A percentile compares a stretch with the other conserved stretches of the same genome.
Evolutionary conservation across 1,140 invertebrate species (phyloP).

Genomic region (Camponotus pennsylvanicus): DNA sequence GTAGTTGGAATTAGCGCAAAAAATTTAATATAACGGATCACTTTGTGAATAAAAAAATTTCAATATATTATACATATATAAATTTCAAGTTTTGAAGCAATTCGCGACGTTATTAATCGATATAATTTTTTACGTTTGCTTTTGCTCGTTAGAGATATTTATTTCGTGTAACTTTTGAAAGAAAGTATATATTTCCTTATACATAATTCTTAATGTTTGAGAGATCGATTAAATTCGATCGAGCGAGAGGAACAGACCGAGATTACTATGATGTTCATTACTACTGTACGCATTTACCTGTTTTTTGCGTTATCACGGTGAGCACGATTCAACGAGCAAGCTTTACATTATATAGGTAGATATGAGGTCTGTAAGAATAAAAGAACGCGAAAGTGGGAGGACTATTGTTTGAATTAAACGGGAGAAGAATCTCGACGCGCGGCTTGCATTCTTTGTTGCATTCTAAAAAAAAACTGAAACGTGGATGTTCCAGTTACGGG

Average conservation of each 20-base stretch:
- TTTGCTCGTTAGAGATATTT: conserved; percentile 30
- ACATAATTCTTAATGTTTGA: not conserved
- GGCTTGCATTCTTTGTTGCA: not conserved
- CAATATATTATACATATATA: not conserved
- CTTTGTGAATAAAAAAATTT: conserved; percentile 14
- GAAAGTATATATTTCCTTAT: not conserved
- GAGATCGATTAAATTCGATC: not conserved
- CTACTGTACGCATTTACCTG: conserved; percentile 26
- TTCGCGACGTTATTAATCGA: not conserved
- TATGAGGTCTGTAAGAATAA: conserved; percentile 41
- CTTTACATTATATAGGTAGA: not conserved
- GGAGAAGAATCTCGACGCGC: not conserved
- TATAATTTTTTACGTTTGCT: not conserved
- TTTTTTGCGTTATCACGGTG: conserved; percentile 48
- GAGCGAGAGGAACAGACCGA: not conserved
- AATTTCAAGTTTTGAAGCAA: not conserved
- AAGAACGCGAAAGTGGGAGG: not conserved
- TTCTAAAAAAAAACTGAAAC: not conserved
- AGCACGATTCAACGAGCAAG: conserved; percentile 49
- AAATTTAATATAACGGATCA: not conserved
- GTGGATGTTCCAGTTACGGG: not conserved
- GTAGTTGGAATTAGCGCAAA: not conserved
- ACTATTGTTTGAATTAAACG: conserved; percentile 24
- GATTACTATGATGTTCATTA: conserved; percentile 29
- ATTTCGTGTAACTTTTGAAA: conserved; percentile 8